Conservation (phyloP, 1,140 invertebrate species). For the Maniola jurtina region DNA sequence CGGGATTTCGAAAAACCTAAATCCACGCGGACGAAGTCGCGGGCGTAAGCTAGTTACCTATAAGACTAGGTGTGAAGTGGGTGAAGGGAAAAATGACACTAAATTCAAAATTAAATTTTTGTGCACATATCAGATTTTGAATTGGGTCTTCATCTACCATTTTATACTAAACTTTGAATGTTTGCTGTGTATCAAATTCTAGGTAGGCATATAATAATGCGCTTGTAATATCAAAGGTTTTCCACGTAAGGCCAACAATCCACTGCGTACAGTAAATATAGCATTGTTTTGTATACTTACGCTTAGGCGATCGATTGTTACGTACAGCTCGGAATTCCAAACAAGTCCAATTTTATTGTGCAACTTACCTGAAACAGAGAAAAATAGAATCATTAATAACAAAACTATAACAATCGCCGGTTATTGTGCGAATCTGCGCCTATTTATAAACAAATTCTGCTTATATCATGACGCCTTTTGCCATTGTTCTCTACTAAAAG, state of each 20-base stretch:
- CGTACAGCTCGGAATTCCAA: slow-evolving; percentile 43
- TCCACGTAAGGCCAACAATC: slow-evolving; percentile 14
- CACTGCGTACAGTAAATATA: slow-evolving; percentile 19
- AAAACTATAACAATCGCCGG: slow-evolving; percentile 37
- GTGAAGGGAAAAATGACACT: slow-evolving; percentile 32
- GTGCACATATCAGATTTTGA: too few species aligned
- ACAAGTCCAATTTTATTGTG: slow-evolving; percentile 47
- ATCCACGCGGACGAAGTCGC: too few species aligned
- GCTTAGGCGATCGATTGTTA: slow-evolving; percentile 34
- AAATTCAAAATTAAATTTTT: slow-evolving; percentile 13
- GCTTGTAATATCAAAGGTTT: slow-evolving; percentile 4
- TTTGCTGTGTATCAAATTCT: neutral
- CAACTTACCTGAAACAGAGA: slow-evolving; percentile 65
- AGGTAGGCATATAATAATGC: neutral
- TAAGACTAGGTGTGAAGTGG: slow-evolving; percentile 33
- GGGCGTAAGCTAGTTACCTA: too few species aligned
- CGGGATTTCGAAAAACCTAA: too few species aligned
- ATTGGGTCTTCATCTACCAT: too few species aligned
- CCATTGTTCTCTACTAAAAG: slow-evolving; percentile 13
- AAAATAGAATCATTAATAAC: slow-evolving; percentile 28
- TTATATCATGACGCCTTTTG: slow-evolving; percentile 14
- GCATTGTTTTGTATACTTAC: slow-evolving; percentile 42
- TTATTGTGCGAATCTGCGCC: slow-evolving; percentile 42
- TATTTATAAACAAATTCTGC: slow-evolving; percentile 45
- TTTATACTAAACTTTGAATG: too few species aligned